Percentiles rank a stretch among this genome's conserved stretches.
These are phyloP conservation scores for Hydrozoanthus tunicans DNA, from an alignment of 64 coral and sea anemone species.

Conservation along the genomic window DNA sequence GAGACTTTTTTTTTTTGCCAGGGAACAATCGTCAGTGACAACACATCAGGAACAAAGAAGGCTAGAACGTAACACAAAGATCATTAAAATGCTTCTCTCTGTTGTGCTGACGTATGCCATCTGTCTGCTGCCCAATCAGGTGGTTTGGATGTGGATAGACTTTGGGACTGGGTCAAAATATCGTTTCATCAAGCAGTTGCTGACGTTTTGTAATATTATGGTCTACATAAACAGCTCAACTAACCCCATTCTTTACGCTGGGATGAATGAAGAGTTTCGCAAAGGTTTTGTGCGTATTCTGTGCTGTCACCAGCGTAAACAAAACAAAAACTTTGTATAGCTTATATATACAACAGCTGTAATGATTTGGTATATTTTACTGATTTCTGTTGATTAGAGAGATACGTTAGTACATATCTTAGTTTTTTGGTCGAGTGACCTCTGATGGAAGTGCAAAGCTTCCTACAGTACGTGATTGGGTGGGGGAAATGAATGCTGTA, in stretches of 20 bases:
- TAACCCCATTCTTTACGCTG: conserved; percentile 83
- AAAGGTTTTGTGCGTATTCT: conserved; percentile 82
- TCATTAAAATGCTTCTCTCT: conserved; percentile 81
- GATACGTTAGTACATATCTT: neutral
- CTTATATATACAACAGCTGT: no score
- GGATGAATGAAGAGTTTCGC: conserved; percentile 90
- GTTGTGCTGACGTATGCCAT: conserved; percentile 81
- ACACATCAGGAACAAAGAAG: conserved; percentile 67
- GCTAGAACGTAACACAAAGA: conserved; percentile 74
- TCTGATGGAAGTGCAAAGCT: no score
- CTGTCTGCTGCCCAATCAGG: conserved; percentile 83
- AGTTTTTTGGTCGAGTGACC: no score
- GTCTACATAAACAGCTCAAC: conserved; percentile 87
- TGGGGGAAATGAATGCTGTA: no score
- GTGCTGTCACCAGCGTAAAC: conserved; percentile 9
- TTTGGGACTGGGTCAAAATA: conserved; percentile 76
- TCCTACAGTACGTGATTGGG: no score
- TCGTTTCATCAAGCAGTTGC: conserved; percentile 9
- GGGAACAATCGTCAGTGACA: neutral
- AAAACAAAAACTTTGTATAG: conserved; percentile 4
- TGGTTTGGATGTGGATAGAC: conserved; percentile 89
- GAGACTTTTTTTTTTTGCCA: neutral
- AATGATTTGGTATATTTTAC: neutral
- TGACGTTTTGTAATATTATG: conserved; percentile 79
- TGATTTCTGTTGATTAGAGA: neutral